Evolutionary conservation across 2,797 vertebrate genomes (phyloP).

Genomic region (Lagodon rhomboides): DNA sequence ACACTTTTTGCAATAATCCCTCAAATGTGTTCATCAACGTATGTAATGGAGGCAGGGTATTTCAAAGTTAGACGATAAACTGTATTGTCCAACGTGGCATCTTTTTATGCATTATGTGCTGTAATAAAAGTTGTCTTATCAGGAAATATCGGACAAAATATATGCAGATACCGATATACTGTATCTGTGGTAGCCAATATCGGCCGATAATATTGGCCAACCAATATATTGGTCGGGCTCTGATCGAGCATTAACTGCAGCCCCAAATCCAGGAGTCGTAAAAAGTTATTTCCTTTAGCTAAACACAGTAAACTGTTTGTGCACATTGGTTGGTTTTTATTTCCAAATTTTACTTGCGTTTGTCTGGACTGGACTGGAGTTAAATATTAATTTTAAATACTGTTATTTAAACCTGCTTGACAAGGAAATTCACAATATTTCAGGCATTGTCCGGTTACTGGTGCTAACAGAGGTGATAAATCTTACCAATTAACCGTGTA

Average conservation of each 20-base stretch:
- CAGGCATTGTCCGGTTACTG: background rate
- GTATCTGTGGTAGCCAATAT: no score
- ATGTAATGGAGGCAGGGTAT: no score
- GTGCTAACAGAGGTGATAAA: background rate
- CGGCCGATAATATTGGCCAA: no score
- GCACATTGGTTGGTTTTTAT: slow-evolving; percentile 4
- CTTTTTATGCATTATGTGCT: no score
- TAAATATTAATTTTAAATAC: slow-evolving; percentile 11
- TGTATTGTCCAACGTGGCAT: no score
- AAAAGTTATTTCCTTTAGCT: background rate
- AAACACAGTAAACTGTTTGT: slow-evolving; percentile 6
- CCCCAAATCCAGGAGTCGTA: background rate
- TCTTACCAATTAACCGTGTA: slow-evolving; percentile 6
- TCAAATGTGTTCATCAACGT: no score
- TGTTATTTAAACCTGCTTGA: slow-evolving; percentile 13
- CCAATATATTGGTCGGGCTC: no score
- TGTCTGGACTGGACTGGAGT: background rate
- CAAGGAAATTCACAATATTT: background rate
- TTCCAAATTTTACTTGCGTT: background rate
- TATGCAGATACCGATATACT: no score
- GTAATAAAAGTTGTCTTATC: no score
- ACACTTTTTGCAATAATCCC: no score
- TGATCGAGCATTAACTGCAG: background rate
- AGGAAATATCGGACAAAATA: no score
- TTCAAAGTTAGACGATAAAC: no score